Evolutionary conservation across 2,113 vertebrate genomes (phyloP).

Genomic region (Mormyrus iriodes): DNA sequence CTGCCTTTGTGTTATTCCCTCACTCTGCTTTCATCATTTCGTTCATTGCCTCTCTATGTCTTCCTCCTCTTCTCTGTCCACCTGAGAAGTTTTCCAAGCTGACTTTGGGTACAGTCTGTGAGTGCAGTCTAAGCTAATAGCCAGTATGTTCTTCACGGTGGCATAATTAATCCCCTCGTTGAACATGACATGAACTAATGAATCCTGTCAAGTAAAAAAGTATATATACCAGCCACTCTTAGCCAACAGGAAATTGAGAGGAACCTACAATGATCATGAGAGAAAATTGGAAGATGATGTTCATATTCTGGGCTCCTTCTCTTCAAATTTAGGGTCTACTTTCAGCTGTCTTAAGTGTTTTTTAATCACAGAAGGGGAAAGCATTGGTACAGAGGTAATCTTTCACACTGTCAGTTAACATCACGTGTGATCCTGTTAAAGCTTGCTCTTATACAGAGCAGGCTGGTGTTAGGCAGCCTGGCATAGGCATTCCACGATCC

Average conservation of each 20-base stretch:
- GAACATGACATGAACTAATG: not conserved
- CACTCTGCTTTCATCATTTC: not conserved
- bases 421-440: not conserved
- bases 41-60: not conserved
- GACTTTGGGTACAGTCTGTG: not conserved
- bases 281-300: not conserved
- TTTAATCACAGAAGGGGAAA: not conserved
- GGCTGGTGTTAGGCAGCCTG: too few relatives aligned
- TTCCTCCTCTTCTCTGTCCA: not conserved
- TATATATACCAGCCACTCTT: not conserved
- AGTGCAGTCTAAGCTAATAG: not conserved
- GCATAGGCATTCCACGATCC: too few relatives aligned
- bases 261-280: not conserved
- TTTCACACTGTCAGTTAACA: not conserved
- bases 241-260: not conserved
- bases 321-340: not conserved
- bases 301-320: not conserved
- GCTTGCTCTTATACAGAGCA: not conserved
- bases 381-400: not conserved
- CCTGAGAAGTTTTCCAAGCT: not conserved
- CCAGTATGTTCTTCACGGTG: not conserved
- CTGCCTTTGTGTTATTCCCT: not conserved
- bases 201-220: slow-evolving; percentile 17
- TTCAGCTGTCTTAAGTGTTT: not conserved
- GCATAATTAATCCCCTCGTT: slow-evolving; percentile 2